Evolutionary conservation across 2,113 vertebrate species (phyloP).

Genomic region (Petrocephalus zakoni): DNA sequence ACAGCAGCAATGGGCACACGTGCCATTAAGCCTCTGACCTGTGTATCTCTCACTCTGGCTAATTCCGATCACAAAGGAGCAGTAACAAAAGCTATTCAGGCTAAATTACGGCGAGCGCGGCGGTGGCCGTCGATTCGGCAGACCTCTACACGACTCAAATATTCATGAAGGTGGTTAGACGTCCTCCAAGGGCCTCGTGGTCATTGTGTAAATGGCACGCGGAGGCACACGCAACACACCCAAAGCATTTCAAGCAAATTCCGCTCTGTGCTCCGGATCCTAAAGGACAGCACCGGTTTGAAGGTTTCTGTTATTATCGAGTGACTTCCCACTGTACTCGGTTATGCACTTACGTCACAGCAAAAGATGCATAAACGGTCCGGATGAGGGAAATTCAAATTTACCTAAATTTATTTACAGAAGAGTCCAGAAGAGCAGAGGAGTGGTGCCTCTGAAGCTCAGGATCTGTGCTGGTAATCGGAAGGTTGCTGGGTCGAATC

Average conservation of each 20-base stretch:
- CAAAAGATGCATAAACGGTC: neutral
- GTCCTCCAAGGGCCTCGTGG: neutral
- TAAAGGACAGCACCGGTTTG: neutral
- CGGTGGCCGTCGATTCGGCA: neutral
- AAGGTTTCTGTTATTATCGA: neutral
- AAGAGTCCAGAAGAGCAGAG: too few relatives aligned
- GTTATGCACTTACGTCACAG: neutral
- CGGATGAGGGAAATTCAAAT: neutral
- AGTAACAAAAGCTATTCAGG: neutral
- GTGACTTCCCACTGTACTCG: neutral
- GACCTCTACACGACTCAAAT: neutral
- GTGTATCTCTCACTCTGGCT: neutral
- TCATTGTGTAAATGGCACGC: neutral
- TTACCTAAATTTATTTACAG: neutral
- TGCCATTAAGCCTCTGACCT: neutral
- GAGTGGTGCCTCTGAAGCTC: too few relatives aligned
- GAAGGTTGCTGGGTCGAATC: too few relatives aligned
- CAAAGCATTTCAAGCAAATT: neutral
- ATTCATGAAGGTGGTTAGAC: neutral
- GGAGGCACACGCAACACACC: neutral
- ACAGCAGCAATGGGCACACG: neutral
- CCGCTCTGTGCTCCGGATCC: neutral
- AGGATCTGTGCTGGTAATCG: too few relatives aligned
- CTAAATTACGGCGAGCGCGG: neutral
- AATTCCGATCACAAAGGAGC: neutral